A percentile compares a stretch with the other conserved stretches of the same genome.
phyloP scores from a whole-genome alignment of 2,113 vertebrate species.

The Dasyurus viverrinus region DNA sequence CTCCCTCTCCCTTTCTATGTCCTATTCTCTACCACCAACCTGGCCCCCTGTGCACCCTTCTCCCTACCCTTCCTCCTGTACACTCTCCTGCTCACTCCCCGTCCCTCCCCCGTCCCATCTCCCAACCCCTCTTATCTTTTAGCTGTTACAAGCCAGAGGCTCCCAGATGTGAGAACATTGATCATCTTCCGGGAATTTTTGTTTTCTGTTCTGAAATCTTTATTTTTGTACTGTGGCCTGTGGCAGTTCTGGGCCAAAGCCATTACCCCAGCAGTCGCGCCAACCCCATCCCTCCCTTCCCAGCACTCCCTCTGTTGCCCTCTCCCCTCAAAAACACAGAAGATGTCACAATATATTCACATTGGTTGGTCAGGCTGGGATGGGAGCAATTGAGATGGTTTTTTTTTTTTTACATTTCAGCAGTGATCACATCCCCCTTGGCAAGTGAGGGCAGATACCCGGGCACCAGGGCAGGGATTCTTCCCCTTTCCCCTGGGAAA shows the following conservation, averaged over 20 bases:
- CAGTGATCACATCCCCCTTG: neutral
- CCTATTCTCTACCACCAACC: conserved; percentile 45
- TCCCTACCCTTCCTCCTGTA: conserved; percentile 28
- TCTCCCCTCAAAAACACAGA: neutral
- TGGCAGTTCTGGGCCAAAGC: conserved; percentile 47
- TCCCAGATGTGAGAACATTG: conserved; percentile 81
- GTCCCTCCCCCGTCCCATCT: conserved; percentile 28
- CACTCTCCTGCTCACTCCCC: conserved; percentile 27
- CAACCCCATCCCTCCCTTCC: conserved; percentile 33
- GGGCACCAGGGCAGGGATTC: neutral
- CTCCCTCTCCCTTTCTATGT: conserved; percentile 45
- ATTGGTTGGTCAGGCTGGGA: neutral
- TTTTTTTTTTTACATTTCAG: neutral
- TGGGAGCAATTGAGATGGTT: neutral
- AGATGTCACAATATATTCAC: neutral
- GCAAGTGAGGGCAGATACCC: conserved; percentile 19
- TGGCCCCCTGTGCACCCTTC: conserved; percentile 38
- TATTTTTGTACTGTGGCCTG: conserved; percentile 83
- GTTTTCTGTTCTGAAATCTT: conserved; percentile 81
- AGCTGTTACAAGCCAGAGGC: conserved; percentile 85
- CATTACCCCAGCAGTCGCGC: neutral
- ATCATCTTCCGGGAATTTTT: conserved; percentile 79
- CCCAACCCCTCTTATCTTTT: conserved; percentile 73
- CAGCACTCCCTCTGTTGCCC: neutral
- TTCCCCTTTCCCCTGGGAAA: neutral